Base-by-base conservation (phyloP, 1,140 invertebrate species). In the Parapsyche elsis region DNA sequence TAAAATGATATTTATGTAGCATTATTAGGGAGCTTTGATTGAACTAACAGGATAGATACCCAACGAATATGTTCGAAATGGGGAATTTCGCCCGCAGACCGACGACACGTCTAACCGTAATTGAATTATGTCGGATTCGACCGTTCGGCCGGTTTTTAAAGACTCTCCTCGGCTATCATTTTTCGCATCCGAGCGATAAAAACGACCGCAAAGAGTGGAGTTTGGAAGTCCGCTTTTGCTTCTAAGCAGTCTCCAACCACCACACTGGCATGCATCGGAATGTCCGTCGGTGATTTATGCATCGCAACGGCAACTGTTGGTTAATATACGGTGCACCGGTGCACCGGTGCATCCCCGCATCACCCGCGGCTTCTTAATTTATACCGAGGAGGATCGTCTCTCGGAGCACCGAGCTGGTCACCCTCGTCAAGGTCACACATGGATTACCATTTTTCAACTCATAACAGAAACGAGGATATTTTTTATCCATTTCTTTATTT, bases 301-400 rank as follows among this genome's bases (percentile, higher is more conserved):
- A 53, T 53, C 49, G 49, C 49, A 53, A 53, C 10, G 49, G 49
- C 12, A 53, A 14, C 49, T 53, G 49, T 14, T 53, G 49, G 49
- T 53, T 53, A 53, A 53, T 53, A 53, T 53, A 53, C 49, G 49
- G 49, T 12, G 12, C 49, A 53, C 49, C 49, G 49, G 49, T 12
- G 12, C 49, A 53, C 49, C 12, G 49, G 10, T 53, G 12, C 49
- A 53, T 53, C 49, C 49, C 49, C 49, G 49, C 49, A 78, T 76
- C 70, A 64, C 80, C 80, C 61, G 80, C 67, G 76, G 80, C 71
- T 79, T 53, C 49, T 53, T 81, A 79, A 81, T 81, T 81, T 81
- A 81, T 81, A 44, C 61, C 45, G 45, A 57, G 46, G 70, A 61
- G 70, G 70, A 44, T n/a, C n/a, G 30, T 7, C 1, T 38, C 30